Conservation (phyloP, 2,888 invertebrate species). For the Caenorhabditis sinica region DNA sequence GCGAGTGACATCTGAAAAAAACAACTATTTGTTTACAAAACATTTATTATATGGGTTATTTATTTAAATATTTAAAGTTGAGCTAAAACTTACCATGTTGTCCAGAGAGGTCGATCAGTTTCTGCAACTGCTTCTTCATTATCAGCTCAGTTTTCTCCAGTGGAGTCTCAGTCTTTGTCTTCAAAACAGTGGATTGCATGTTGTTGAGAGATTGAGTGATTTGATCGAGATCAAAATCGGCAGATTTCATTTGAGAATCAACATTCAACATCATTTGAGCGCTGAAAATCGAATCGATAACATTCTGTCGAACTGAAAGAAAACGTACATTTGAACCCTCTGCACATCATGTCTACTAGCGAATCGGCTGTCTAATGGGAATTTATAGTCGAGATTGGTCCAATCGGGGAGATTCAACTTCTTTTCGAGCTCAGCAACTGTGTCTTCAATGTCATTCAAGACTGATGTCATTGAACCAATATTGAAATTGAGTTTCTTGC, state of each 20-base stretch:
- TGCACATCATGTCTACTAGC: slow-evolving; percentile 65
- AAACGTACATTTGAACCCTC: slow-evolving; percentile 65
- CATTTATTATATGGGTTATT: too few relatives aligned
- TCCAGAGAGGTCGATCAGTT: slow-evolving; percentile 52
- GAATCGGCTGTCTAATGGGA: slow-evolving; percentile 63
- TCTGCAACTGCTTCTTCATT: slow-evolving; percentile 66
- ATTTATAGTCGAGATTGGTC: slow-evolving; percentile 66
- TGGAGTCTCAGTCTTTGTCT: slow-evolving; percentile 48
- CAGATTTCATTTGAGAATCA: slow-evolving; percentile 65
- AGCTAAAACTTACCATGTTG: slow-evolving; percentile 53
- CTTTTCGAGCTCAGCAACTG: slow-evolving; percentile 63
- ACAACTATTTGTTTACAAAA: too few relatives aligned
- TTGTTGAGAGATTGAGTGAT: slow-evolving; percentile 51
- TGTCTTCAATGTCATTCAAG: slow-evolving; percentile 63
- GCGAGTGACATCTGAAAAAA: slow-evolving; percentile 54
- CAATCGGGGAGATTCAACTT: slow-evolving; percentile 67
- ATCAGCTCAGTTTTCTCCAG: slow-evolving; percentile 65
- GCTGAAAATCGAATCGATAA: slow-evolving; percentile 33
- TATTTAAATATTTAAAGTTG: too few relatives aligned
- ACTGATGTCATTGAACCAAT: slow-evolving; percentile 63
- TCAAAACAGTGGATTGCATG: slow-evolving; percentile 44
- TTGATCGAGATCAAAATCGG: slow-evolving; percentile 65
- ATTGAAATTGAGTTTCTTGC: slow-evolving; percentile 63
- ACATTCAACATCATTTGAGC: slow-evolving; percentile 71
- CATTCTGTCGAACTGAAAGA: background rate